phyloP scores from a whole-genome alignment of 2,113 vertebrate genomes.

The Callionymus lyra region DNA sequence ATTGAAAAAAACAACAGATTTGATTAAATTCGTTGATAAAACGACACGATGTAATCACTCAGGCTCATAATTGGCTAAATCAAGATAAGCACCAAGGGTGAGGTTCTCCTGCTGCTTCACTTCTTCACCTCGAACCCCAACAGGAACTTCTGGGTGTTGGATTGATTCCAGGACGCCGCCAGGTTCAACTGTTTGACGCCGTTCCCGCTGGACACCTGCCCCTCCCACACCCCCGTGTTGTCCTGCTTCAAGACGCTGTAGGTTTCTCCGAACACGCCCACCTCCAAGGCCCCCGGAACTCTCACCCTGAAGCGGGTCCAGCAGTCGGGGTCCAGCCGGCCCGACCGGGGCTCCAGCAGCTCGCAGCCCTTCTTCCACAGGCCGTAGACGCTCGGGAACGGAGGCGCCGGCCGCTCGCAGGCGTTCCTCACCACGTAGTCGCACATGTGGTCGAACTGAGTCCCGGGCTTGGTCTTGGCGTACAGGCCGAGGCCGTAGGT shows the following conservation, averaged over 20 bases:
- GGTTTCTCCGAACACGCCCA: conserved; percentile 54
- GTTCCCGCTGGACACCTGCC: conserved; percentile 49
- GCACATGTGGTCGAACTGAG: conserved; percentile 65
- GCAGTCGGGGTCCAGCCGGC: conserved; percentile 57
- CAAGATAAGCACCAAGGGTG: too few relatives aligned
- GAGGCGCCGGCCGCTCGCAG: conserved; percentile 33
- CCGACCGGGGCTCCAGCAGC: conserved; percentile 69
- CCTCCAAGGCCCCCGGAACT: conserved; percentile 58
- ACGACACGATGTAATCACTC: too few relatives aligned
- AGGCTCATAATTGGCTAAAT: too few relatives aligned
- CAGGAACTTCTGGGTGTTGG: conserved; percentile 59
- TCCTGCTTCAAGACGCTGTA: conserved; percentile 55
- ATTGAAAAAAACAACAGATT: too few relatives aligned
- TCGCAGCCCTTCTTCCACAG: conserved; percentile 68
- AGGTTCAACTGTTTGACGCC: conserved; percentile 48
- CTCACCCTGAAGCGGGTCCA: conserved; percentile 70
- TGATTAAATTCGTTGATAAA: too few relatives aligned
- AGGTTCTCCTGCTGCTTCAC: too few relatives aligned
- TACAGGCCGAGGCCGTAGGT: conserved; percentile 65
- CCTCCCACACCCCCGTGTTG: conserved; percentile 69
- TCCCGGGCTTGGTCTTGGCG: conserved; percentile 30
- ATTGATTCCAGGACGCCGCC: conserved; percentile 40
- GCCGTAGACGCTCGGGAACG: conserved; percentile 67
- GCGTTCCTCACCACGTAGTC: conserved; percentile 65
- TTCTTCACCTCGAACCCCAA: conserved; percentile 63